A percentile compares a stretch with the other conserved stretches of the same genome.
These are phyloP conservation scores for Aporophyla nigra DNA, from an alignment of 2,888 invertebrate species.

Conservation along the genomic window DNA sequence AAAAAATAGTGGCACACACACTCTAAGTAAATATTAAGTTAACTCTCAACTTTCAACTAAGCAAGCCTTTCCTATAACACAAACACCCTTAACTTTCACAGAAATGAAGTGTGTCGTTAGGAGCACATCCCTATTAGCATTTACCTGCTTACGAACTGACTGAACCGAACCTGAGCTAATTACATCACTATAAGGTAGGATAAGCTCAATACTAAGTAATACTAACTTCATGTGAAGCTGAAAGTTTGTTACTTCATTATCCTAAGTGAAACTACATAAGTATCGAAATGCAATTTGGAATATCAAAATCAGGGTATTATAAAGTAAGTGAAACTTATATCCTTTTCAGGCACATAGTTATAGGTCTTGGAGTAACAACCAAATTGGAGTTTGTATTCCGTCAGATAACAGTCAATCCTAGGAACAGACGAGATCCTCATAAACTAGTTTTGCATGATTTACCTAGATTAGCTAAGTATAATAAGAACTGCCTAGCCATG, in stretches of 20 bases:
- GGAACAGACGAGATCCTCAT: too few relatives aligned
- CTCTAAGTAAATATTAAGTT: neutral
- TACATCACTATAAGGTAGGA: conserved; percentile 16
- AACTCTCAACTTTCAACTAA: neutral
- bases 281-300: conserved; percentile 1
- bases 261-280: neutral
- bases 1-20: too few relatives aligned
- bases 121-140: conserved; percentile 8
- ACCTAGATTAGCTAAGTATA: too few relatives aligned
- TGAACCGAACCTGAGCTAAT: conserved; percentile 31
- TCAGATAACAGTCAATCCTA: too few relatives aligned
- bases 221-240: conserved; percentile 6
- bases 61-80: neutral
- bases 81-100: neutral
- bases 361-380: neutral
- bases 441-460: too few relatives aligned
- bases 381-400: neutral
- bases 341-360: neutral
- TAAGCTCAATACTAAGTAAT: conserved; percentile 7
- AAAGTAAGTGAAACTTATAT: neutral
- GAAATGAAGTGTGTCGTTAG: neutral
- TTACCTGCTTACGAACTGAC: conserved; percentile 22
- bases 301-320: neutral
- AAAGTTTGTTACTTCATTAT: conserved; percentile 15
- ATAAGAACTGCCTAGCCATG: too few relatives aligned